Conservation (phyloP, 2,797 vertebrate genomes). For the Sebastes steindachneri region DNA sequence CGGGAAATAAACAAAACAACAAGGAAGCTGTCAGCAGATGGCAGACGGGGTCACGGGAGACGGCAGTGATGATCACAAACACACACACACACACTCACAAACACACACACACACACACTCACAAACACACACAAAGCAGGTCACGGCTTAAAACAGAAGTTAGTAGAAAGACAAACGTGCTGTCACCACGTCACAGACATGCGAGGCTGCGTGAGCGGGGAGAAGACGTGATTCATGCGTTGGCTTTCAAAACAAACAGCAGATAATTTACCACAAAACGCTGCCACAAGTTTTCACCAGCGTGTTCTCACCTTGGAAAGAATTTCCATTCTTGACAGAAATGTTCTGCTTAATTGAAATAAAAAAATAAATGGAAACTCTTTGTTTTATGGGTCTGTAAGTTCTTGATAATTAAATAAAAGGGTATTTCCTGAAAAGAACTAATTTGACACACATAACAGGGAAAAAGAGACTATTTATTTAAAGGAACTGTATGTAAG, state of each 20-base stretch:
- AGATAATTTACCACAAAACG: not conserved
- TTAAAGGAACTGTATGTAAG: not conserved
- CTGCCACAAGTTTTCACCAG: not conserved
- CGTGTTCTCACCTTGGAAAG: conserved; percentile 1
- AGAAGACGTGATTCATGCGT: conserved; percentile 17
- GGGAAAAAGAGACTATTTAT: not conserved
- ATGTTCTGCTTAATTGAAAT: not conserved
- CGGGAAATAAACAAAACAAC: conserved; percentile 69
- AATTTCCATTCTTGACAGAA: not conserved
- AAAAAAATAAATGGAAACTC: not conserved
- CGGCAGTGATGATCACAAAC: not conserved
- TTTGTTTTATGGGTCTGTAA: not conserved
- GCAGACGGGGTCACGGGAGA: conserved; percentile 60
- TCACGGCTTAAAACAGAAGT: conserved; percentile 26
- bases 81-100: not conserved
- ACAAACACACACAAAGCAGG: conserved; percentile 16
- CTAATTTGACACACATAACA: not conserved
- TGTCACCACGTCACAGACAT: conserved; percentile 23
- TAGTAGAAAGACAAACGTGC: conserved; percentile 39
- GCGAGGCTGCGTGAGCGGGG: not conserved
- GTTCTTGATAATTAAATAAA: not conserved
- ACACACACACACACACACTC: not conserved
- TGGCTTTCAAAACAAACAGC: conserved; percentile 30
- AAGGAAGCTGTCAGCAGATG: conserved; percentile 56
- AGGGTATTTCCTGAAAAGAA: not conserved